A percentile compares a stretch with the other conserved stretches of the same genome.
Conservation (phyloP, 2,888 invertebrate species). For the Hipparchia semele region DNA sequence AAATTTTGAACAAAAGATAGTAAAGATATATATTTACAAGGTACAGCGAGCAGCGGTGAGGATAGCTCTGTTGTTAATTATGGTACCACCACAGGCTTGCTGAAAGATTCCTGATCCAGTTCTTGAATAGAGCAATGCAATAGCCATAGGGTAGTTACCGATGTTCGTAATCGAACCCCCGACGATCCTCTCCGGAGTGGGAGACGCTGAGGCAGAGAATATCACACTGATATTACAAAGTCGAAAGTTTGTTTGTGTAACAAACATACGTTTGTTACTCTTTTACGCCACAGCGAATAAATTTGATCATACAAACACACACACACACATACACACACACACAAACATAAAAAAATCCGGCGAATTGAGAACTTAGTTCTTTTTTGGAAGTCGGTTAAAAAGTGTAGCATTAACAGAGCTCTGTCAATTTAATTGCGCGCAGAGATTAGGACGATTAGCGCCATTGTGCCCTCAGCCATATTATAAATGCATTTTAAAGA, state of each 20-base stretch:
- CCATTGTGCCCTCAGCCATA: too few relatives aligned
- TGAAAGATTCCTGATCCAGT: constrained; percentile 25
- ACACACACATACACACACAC: too few relatives aligned
- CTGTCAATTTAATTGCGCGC: too few relatives aligned
- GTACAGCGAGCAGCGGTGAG: constrained; percentile 44
- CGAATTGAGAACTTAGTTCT: too few relatives aligned
- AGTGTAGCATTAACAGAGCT: too few relatives aligned
- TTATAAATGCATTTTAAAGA: background rate
- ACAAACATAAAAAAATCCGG: too few relatives aligned
- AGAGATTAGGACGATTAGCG: too few relatives aligned
- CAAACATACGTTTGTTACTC: background rate
- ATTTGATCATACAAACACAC: too few relatives aligned
- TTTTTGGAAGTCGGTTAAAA: too few relatives aligned
- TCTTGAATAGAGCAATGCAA: constrained; percentile 45
- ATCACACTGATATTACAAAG: too few relatives aligned
- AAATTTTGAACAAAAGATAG: background rate
- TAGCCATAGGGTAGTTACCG: constrained; percentile 50
- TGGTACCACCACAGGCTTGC: constrained; percentile 44
- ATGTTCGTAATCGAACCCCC: constrained; percentile 39
- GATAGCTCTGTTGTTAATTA: constrained; percentile 40
- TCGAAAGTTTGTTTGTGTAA: background rate
- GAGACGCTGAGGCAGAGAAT: constrained; percentile 34
- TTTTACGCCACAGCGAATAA: too few relatives aligned
- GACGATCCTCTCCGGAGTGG: constrained; percentile 41
- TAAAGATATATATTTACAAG: constrained; percentile 31